Percentiles rank a stretch among this genome's conserved stretches.
phyloP scores from a whole-genome alignment of 1,140 invertebrate species.

The Drosophila mojavensis region DNA sequence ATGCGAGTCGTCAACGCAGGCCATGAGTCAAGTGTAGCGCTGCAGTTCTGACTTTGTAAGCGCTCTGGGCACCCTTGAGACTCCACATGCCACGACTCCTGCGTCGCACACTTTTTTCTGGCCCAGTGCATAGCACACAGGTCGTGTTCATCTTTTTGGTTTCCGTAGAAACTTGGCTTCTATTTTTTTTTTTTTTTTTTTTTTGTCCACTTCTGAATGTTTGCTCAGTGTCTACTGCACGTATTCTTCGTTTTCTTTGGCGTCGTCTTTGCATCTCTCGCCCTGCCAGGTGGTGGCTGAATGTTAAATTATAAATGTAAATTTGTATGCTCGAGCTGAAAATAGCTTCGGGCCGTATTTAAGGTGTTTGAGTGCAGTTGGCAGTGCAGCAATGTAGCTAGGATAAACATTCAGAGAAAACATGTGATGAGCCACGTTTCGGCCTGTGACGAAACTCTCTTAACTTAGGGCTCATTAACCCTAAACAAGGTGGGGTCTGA shows the following conservation, averaged over 20 bases:
- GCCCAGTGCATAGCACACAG: background rate
- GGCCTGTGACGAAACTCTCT: too few relatives aligned
- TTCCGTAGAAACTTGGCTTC: background rate
- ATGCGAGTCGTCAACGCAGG: conserved; percentile 15
- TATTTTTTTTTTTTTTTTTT: conserved; percentile 2
- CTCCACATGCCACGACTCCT: conserved; percentile 6
- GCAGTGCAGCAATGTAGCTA: background rate
- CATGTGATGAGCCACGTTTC: background rate
- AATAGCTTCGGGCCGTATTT: conserved; percentile 54
- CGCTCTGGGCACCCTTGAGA: conserved; percentile 26
- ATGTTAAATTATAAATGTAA: conserved; percentile 54
- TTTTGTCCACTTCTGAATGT: background rate
- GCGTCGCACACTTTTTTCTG: background rate
- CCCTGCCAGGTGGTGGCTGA: conserved; percentile 33
- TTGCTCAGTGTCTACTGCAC: conserved; percentile 11
- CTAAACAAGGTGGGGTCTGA: background rate
- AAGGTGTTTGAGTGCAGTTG: conserved; percentile 42
- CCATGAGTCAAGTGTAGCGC: conserved; percentile 19
- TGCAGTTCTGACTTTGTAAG: conserved; percentile 34
- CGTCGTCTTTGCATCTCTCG: conserved; percentile 1
- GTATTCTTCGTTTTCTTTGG: conserved; percentile 1
- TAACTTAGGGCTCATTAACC: conserved; percentile 9
- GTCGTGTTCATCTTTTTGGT: background rate
- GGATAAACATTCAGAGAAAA: background rate
- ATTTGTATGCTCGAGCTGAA: conserved; percentile 55